phyloP scores from a whole-genome alignment of 1,140 invertebrate genomes.

The Diabrotica virgifera region DNA sequence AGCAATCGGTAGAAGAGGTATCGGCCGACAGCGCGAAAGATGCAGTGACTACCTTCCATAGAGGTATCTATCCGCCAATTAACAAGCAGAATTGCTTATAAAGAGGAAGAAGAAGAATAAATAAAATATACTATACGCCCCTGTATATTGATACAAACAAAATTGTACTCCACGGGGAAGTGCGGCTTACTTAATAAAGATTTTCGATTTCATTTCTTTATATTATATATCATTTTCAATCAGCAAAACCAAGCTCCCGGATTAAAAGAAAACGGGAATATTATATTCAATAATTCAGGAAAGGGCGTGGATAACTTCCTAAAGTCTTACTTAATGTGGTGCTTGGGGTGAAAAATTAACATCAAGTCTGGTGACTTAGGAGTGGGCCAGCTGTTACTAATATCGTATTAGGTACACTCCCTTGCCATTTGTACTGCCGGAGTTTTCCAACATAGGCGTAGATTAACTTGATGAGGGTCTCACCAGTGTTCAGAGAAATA shows the following conservation, averaged over 20 bases:
- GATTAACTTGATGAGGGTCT: not conserved
- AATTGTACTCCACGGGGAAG: no score
- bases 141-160: no score
- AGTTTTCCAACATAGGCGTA: not conserved
- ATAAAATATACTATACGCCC: no score
- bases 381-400: constrained; percentile 1
- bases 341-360: constrained; percentile 2
- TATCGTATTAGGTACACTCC: not conserved
- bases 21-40: no score
- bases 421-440: not conserved
- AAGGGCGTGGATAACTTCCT: constrained; percentile 1
- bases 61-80: no score
- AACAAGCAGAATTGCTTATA: no score
- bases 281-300: constrained; percentile 3
- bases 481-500: not conserved
- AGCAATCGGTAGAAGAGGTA: no score
- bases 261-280: not conserved
- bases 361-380: constrained; percentile 1
- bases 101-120: no score
- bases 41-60: no score
- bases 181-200: no score
- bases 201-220: no score
- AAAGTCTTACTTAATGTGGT: constrained; percentile 2
- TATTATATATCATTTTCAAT: no score
- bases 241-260: not conserved